Evolutionary conservation across 1,140 invertebrate species (phyloP), one percentile per base, ranked within the genome.

Genomic region (Akabosia matsudoensis): DNA sequence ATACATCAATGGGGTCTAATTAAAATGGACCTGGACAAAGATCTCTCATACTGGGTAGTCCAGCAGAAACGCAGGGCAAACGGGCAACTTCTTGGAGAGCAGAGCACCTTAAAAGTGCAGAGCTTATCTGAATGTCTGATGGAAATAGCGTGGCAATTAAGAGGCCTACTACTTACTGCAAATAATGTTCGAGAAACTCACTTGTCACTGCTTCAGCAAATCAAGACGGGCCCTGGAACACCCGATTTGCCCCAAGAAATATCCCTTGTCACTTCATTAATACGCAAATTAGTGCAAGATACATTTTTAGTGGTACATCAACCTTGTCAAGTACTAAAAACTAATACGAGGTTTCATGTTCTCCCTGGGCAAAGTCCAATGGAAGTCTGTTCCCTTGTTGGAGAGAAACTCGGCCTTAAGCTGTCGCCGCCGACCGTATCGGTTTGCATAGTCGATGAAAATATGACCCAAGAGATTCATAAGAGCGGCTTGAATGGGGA

Each of bases 321-420:
- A 30, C 61, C 61, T 13, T 67, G 61, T 67, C 61, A 67, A n/a
- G 61, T 67, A 10, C 28, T 30, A 7, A 67, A 67, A 30, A 67
- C 61, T 30, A 67, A 67, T 31, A 67, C 61, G 1, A 67, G 61
- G 31, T 67, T 67, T 31, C 22, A 67, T 30, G n/a, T 67, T 10
- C 26, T 22, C 4, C 26, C 61, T 30, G 61, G 61, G n/a, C 28
- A 31, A 7, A 67, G 61, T 67, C 61, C 61, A n/a, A 67, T 67
- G 61, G 61, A 67, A 67, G 28, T 67, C 2, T 22, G 30, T 4
- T n/a, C 31, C 10, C 28, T 67, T 22, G 61, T 67, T 67, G 61
- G 61, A 67, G 61, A 67, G 7, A 67, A 67, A 22, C 28, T 67
- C 26, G 28, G 61, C 13, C 22, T 67, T 10, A 3, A 30, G n/a